These are phyloP conservation scores for Panzeria rudis DNA, from an alignment of 2,888 invertebrate genomes.

Conservation along the genomic window DNA sequence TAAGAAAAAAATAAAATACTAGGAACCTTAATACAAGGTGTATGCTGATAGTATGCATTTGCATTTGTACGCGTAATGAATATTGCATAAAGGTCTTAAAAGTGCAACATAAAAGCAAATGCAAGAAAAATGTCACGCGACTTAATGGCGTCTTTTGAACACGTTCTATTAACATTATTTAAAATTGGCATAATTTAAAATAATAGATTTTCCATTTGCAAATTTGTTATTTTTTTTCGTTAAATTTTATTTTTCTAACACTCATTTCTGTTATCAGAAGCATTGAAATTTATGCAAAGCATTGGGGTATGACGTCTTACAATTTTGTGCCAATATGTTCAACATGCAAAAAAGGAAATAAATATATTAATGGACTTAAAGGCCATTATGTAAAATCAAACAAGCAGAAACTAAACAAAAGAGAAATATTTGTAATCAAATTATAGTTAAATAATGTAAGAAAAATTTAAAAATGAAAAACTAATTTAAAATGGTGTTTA, in stretches of 20 bases:
- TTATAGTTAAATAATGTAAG: conserved; percentile 21
- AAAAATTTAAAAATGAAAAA: background rate
- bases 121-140: conserved; percentile 64
- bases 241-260: conserved; percentile 10
- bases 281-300: conserved; percentile 45
- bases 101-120: background rate
- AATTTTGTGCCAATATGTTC: conserved; percentile 1
- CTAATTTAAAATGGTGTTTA: background rate
- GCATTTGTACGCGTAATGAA: conserved; percentile 33
- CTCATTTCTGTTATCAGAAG: conserved; percentile 30
- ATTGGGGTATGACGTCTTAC: background rate
- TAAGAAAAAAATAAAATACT: conserved; percentile 21
- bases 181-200: conserved; percentile 69
- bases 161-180: conserved; percentile 72
- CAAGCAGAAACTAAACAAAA: conserved; percentile 42
- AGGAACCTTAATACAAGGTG: conserved; percentile 9
- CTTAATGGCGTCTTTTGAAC: conserved; percentile 67
- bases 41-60: background rate
- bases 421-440: conserved; percentile 45
- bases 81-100: conserved; percentile 39
- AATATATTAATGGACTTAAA: conserved; percentile 36
- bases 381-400: conserved; percentile 46
- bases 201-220: conserved; percentile 54
- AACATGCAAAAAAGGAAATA: background rate
- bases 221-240: conserved; percentile 21